Evolutionary conservation across 2,888 invertebrate genomes (phyloP).

Genomic region (Heliconius erato): DNA sequence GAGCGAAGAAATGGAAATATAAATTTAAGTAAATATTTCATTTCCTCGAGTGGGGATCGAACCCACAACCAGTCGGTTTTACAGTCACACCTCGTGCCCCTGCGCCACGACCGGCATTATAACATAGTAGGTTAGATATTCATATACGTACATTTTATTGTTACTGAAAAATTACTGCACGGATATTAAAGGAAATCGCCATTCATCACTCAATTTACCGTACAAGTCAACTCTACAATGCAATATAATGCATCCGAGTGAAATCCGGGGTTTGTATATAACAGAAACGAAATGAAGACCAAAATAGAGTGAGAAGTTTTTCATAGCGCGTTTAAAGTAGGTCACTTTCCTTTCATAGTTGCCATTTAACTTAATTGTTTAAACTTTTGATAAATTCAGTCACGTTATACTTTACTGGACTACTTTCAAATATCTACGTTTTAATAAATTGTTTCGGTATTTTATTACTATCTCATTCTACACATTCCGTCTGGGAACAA

Average conservation of each 20-base stretch:
- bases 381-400: slow-evolving; percentile 29
- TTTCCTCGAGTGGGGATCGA: too few relatives aligned
- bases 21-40: too few relatives aligned
- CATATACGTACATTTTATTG: background rate
- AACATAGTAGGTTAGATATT: background rate
- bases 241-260: background rate
- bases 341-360: slow-evolving; percentile 31
- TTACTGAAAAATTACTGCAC: background rate
- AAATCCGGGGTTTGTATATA: background rate
- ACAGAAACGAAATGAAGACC: slow-evolving; percentile 11
- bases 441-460: slow-evolving; percentile 6
- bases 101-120: too few relatives aligned
- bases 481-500: background rate
- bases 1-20: too few relatives aligned
- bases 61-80: too few relatives aligned
- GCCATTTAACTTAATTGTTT: slow-evolving; percentile 28
- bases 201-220: slow-evolving; percentile 1
- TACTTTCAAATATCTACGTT: slow-evolving; percentile 14
- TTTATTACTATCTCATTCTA: background rate
- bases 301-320: slow-evolving; percentile 20
- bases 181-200: background rate
- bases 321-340: slow-evolving; percentile 30
- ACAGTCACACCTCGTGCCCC: too few relatives aligned
- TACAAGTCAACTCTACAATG: background rate
- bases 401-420: slow-evolving; percentile 9